Evolutionary conservation across 1,140 invertebrate genomes (phyloP).

Genomic region (Cecropterus lyciades): DNA sequence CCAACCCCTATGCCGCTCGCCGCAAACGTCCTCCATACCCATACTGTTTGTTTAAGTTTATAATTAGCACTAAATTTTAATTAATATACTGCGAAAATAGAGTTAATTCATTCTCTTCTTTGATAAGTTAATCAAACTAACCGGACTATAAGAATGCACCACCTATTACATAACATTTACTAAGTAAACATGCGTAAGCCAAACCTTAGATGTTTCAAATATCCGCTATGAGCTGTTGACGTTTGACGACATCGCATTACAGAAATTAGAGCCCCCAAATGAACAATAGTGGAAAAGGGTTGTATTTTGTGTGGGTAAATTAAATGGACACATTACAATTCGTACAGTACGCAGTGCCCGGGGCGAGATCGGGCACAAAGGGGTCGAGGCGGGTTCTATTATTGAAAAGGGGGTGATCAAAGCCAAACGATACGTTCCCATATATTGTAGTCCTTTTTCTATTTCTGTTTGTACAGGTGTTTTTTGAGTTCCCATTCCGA

Average conservation of each 20-base stretch:
- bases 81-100: constrained; percentile 36
- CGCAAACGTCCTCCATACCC: constrained; percentile 46
- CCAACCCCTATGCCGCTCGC: constrained; percentile 56
- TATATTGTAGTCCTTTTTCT: constrained; percentile 70
- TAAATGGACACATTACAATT: constrained; percentile 75
- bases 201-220: constrained; percentile 12
- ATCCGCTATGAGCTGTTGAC: constrained; percentile 39
- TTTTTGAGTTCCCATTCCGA: constrained; percentile 57
- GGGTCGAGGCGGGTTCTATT: constrained; percentile 62
- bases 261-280: constrained; percentile 54
- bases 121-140: too few species aligned
- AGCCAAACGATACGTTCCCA: constrained; percentile 75
- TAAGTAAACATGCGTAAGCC: constrained; percentile 5
- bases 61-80: constrained; percentile 55
- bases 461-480: constrained; percentile 74
- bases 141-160: too few species aligned
- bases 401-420: constrained; percentile 81
- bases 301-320: constrained; percentile 64
- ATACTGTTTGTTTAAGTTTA: constrained; percentile 50
- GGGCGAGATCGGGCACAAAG: constrained; percentile 64
- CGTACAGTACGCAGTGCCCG: constrained; percentile 48
- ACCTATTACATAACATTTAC: not conserved
- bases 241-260: constrained; percentile 52
- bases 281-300: constrained; percentile 59
- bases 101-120: not conserved